Percentiles rank a stretch among this genome's conserved stretches.
Evolutionary conservation across 2,797 vertebrate species (phyloP).

Genomic region (Podarcis lilfordi): DNA sequence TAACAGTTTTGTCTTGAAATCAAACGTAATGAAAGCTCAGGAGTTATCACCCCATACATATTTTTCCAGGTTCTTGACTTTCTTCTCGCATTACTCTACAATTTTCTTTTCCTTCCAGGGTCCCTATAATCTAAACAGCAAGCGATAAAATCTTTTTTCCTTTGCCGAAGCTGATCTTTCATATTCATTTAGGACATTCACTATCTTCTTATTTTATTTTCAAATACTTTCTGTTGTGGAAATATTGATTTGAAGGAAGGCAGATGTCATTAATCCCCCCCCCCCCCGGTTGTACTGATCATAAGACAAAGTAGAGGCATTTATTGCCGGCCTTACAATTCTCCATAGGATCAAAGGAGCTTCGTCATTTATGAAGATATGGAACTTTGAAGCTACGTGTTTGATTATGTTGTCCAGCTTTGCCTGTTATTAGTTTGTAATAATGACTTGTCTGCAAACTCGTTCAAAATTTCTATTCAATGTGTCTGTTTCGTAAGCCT

Average conservation of each 20-base stretch:
- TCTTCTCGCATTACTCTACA: background rate
- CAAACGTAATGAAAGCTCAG: background rate
- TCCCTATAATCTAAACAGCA: background rate
- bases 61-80: background rate
- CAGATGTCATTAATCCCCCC: background rate
- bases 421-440: conserved; percentile 19
- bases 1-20: background rate
- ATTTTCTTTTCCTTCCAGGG: background rate
- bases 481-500: conserved; percentile 55
- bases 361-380: background rate
- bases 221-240: background rate
- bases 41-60: background rate
- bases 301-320: conserved; percentile 12
- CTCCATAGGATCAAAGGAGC: background rate
- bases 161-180: background rate
- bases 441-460: conserved; percentile 51
- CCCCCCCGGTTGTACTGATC: background rate
- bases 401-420: conserved; percentile 36
- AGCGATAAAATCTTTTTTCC: background rate
- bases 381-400: background rate
- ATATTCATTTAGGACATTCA: background rate
- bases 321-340: background rate
- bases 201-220: background rate
- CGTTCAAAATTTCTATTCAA: conserved; percentile 50
- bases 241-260: background rate